Evolutionary conservation across 2,888 invertebrate species (phyloP).

Genomic region (Cabera pusaria): DNA sequence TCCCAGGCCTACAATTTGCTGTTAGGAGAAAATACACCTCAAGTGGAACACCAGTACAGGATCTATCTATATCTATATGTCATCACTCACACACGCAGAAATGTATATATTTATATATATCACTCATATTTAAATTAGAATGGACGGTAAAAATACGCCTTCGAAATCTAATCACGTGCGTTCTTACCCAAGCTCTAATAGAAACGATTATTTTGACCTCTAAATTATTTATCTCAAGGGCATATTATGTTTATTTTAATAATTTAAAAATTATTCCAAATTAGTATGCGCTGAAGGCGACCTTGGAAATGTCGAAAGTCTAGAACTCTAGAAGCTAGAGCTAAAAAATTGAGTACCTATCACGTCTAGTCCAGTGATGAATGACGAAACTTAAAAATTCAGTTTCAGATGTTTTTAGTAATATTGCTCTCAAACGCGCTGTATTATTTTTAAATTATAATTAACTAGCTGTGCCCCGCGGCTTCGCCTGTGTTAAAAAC

Average conservation of each 20-base stretch:
- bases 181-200: conserved; percentile 7
- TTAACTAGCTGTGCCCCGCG: too few relatives aligned
- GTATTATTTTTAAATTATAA: conserved; percentile 3
- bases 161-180: conserved; percentile 14
- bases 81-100: too few relatives aligned
- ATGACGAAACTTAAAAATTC: conserved; percentile 4
- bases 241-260: conserved; percentile 11
- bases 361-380: conserved; percentile 7
- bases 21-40: too few relatives aligned
- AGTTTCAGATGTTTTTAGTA: conserved; percentile 1
- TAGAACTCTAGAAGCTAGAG: conserved; percentile 4
- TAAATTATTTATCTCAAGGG: conserved; percentile 14
- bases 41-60: too few relatives aligned
- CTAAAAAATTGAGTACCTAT: conserved; percentile 9
- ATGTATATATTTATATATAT: too few relatives aligned
- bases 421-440: conserved; percentile 2
- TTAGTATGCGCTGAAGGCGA: conserved; percentile 18
- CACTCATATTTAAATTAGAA: too few relatives aligned
- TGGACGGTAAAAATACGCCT: too few relatives aligned
- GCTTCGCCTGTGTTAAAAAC: too few relatives aligned
- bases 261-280: conserved; percentile 20
- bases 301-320: conserved; percentile 15
- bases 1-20: too few relatives aligned
- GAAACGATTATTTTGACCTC: conserved; percentile 8
- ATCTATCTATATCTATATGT: too few relatives aligned